Evolutionary conservation across 2,113 vertebrate genomes (phyloP).

Genomic region (Heterotilapia buettikoferi): DNA sequence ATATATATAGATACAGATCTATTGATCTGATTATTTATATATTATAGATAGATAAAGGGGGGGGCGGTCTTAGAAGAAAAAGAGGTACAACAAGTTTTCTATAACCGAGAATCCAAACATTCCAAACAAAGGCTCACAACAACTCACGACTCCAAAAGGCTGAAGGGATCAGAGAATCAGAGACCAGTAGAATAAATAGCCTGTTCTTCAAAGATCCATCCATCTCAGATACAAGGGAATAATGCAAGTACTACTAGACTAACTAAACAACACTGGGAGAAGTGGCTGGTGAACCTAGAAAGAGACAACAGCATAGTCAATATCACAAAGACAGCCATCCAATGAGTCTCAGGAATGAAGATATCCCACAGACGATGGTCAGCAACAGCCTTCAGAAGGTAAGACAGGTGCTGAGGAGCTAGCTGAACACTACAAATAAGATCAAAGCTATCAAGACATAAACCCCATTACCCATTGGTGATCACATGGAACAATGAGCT

Average conservation of each 20-base stretch:
- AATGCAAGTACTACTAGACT: not conserved
- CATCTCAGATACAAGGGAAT: not conserved
- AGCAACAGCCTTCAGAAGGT: not conserved
- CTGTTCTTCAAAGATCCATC: not conserved
- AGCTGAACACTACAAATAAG: not conserved
- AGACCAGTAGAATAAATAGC: not conserved
- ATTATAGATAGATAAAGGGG: not conserved
- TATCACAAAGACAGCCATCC: not conserved
- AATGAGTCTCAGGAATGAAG: not conserved
- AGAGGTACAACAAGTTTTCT: not conserved
- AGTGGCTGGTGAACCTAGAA: not conserved
- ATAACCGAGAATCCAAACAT: not conserved
- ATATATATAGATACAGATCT: not conserved
- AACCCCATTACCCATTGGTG: not conserved
- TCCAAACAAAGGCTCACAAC: not conserved
- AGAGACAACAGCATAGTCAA: not conserved
- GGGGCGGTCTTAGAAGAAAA: not conserved
- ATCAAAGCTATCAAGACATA: not conserved
- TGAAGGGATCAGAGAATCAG: not conserved
- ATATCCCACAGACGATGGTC: not conserved
- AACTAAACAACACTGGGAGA: not conserved
- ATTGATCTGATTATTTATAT: not conserved
- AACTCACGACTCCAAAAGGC: not conserved
- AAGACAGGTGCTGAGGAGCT: not conserved
- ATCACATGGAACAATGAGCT: not conserved